A percentile compares a stretch with the other conserved stretches of the same genome.
phyloP scores from a whole-genome alignment of 2,888 invertebrate genomes.

The Hymenopus coronatus region DNA sequence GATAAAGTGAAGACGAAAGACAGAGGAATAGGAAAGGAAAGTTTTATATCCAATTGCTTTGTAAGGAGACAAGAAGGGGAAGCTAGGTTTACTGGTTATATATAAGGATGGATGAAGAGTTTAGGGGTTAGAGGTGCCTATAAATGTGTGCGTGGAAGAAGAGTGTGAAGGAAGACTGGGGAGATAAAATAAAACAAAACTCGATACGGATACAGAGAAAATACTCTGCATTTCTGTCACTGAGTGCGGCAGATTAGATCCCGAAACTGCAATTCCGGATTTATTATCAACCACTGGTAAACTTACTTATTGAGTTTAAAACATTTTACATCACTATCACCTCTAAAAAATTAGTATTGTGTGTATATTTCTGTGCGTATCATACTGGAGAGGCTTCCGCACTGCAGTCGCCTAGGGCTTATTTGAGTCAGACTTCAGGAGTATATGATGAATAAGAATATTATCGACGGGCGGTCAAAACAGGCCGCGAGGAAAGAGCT shows the following conservation, averaged over 20 bases:
- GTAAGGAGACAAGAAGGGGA: not conserved
- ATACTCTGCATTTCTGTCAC: not conserved
- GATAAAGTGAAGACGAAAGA: slow-evolving; percentile 16
- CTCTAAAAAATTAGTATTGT: no score
- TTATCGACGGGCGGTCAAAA: no score
- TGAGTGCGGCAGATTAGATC: not conserved
- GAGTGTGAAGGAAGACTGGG: not conserved
- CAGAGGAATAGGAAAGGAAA: slow-evolving; percentile 15
- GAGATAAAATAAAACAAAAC: not conserved
- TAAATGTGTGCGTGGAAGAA: slow-evolving; percentile 4
- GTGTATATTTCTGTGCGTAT: no score
- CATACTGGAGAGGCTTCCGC: no score
- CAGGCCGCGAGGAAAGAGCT: no score
- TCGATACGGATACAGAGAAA: not conserved
- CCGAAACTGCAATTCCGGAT: no score
- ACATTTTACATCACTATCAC: no score
- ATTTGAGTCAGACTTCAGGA: no score
- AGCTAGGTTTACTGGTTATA: slow-evolving; percentile 4
- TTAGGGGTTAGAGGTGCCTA: slow-evolving; percentile 6
- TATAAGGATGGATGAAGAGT: slow-evolving; percentile 8
- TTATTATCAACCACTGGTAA: not conserved
- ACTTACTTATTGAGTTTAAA: no score
- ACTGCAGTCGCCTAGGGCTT: no score
- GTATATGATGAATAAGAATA: no score
- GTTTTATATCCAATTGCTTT: slow-evolving; percentile 20